Conservation (phyloP, 2,888 invertebrate species). For the Drosophila mayaguana region DNA sequence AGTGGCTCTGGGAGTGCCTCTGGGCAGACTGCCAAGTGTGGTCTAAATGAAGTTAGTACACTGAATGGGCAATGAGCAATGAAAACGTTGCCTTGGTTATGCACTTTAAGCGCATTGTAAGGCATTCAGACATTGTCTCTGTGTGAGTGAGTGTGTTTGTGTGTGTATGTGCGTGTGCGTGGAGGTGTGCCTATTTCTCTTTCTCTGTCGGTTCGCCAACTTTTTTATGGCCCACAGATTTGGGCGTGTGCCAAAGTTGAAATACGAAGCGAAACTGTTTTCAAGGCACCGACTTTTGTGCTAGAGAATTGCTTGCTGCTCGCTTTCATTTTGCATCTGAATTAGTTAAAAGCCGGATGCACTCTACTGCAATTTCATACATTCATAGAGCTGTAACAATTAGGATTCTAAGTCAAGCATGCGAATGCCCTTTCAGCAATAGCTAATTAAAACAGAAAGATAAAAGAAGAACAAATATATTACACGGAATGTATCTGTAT, state of each 20-base stretch:
- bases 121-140: not conserved
- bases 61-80: slow-evolving; percentile 40
- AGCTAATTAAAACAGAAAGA: slow-evolving; percentile 13
- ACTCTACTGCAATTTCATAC: slow-evolving; percentile 33
- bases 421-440: not conserved
- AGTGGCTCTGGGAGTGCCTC: not conserved
- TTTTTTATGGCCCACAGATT: not conserved
- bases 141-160: too few species aligned
- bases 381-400: slow-evolving; percentile 12
- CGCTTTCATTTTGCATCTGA: not conserved
- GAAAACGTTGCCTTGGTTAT: slow-evolving; percentile 34
- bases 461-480: too few species aligned
- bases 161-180: not conserved
- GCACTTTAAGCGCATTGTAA: slow-evolving; percentile 1
- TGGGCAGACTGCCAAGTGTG: slow-evolving; percentile 4
- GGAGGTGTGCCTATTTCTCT: slow-evolving; percentile 5
- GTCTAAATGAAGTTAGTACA: slow-evolving; percentile 65
- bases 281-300: slow-evolving; percentile 6
- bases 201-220: slow-evolving; percentile 24
- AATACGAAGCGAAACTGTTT: slow-evolving; percentile 1
- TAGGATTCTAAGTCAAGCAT: not conserved
- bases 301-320: not conserved
- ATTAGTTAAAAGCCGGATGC: slow-evolving; percentile 1
- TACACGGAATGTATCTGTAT: too few species aligned
- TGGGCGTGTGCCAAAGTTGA: slow-evolving; percentile 6